Base-by-base conservation (phyloP, 2,113 vertebrate species). In the Hypanus sabinus region DNA sequence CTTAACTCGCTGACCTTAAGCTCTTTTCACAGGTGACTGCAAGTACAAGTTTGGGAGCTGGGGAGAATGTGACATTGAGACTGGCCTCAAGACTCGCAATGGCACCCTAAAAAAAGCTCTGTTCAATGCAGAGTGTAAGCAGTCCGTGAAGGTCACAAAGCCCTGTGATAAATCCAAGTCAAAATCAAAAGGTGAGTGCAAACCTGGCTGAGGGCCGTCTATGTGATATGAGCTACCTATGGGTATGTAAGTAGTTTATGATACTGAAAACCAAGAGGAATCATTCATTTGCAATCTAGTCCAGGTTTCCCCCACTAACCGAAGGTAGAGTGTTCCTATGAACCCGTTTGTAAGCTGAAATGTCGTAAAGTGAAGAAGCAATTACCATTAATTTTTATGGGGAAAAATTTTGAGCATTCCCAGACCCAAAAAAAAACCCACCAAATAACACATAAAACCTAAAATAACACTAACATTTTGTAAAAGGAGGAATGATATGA, bases 21-120 rank as follows among this genome's bases (percentile, higher is more conserved):
- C n/a, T 90, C 27, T 94, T 18, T 36, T 94, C 93, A 75, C 96
- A 99, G 99, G 97, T 0, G 98, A 99, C 96, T 99, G 98, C 95
- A 99, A 99, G 96, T 99, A 99, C 96, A 98, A 98, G 96, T 99
- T 99, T 94, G 97, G 97, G 75, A 97, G 95, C 83, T 99, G 99
- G 99, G 97, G 98, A 0, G 95, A 97, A 0, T 99, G 98, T 1
- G 98, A 98, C 0, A 93, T 96, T 18, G 94, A 95, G 95, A 97
- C 97, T 0, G 97, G 98, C 20, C 96, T 98, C 95, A 99, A 98
- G 96, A 97, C 96, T 94, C 97, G 98, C 62, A 97, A 98, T 0
- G 99, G 98, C 0, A 96, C 96, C 33, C 97, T 99, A 96, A 99
- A 99, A 96, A 97, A 98, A 95, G 98, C 96, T 0, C 96, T 98